These are phyloP conservation scores for Eremophila alpestris DNA, from an alignment of 2,797 vertebrate species.

Conservation along the genomic window DNA sequence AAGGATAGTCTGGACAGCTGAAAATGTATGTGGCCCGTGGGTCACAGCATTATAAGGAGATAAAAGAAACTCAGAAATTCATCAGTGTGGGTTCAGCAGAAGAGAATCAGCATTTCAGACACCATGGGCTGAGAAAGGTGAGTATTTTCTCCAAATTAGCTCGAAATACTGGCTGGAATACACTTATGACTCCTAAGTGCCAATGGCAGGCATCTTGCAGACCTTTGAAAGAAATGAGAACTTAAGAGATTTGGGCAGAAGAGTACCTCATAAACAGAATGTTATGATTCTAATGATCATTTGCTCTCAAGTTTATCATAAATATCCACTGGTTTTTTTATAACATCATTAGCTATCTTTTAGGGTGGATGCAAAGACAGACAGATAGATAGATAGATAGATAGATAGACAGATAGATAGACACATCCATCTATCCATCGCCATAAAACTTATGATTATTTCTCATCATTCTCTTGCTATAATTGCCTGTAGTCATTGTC, in stretches of 20 bases:
- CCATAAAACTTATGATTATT: background rate
- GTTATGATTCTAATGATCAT: background rate
- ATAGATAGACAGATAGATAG: background rate
- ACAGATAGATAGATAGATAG: background rate
- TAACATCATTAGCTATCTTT: background rate
- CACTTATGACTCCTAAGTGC: background rate
- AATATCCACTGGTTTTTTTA: background rate
- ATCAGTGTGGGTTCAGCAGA: background rate
- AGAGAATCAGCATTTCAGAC: background rate
- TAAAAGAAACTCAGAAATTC: background rate
- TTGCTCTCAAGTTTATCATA: background rate
- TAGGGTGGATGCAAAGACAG: background rate
- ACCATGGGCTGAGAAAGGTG: background rate
- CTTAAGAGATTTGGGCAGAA: background rate
- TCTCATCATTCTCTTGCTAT: background rate
- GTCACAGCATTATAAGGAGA: background rate
- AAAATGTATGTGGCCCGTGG: background rate
- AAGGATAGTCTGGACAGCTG: background rate
- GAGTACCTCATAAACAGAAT: background rate
- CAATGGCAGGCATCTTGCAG: background rate
- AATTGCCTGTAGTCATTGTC: background rate
- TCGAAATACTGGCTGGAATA: background rate
- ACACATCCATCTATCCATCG: background rate
- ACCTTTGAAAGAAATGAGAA: background rate
- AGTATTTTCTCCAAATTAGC: background rate